Conservation (phyloP, 2,113 vertebrate species). For the Pan troglodytes region NHGRI_mPanTro3-v2.1_pri NC_072421.2:126967001-126967500, state of each 20-base stretch:
- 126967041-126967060: not conserved
- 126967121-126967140: not conserved
- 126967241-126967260: conserved; percentile 10
- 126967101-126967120: not conserved
- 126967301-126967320: conserved; percentile 42
- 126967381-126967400: conserved; percentile 4
- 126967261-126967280: not conserved
- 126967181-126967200: not conserved
- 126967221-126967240: conserved; percentile 1
- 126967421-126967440: not conserved
- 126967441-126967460: not conserved
- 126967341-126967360: conserved; percentile 24
- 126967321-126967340: conserved; percentile 29
- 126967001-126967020: too few relatives aligned
- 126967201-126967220: conserved; percentile 16
- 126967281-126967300: not conserved
- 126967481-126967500: too few relatives aligned
- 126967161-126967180: conserved; percentile 4
- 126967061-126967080: not conserved
- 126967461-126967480: not conserved
- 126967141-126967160: not conserved
- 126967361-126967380: conserved; percentile 53
- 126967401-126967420: conserved; percentile 7
- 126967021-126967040: not conserved
- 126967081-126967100: not conserved